These are phyloP conservation scores for Odontesthes bonariensis DNA, from an alignment of 2,113 vertebrate species.

Conservation along the genomic window DNA sequence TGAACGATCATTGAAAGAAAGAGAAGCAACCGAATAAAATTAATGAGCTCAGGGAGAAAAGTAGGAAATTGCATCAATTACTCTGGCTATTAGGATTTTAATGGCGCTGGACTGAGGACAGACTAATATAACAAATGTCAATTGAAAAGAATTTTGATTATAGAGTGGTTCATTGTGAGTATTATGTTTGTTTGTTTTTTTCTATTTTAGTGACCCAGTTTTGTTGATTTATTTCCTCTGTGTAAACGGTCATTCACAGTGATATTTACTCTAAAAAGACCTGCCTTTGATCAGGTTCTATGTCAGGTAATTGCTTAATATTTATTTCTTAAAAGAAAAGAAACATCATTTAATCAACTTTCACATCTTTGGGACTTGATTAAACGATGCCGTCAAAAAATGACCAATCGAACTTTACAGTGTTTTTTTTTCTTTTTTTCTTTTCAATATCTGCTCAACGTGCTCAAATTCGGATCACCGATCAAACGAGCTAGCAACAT, in stretches of 20 bases:
- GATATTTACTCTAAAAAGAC: background rate
- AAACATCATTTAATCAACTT: background rate
- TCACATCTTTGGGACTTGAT: constrained; percentile 3
- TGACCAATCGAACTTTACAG: background rate
- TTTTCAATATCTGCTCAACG: background rate
- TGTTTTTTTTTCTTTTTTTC: background rate
- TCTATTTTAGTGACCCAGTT: background rate
- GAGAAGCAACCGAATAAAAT: background rate
- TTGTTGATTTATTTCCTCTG: background rate
- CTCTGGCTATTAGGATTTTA: background rate
- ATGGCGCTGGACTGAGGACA: background rate
- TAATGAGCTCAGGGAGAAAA: background rate
- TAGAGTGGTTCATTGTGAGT: background rate
- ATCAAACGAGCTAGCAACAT: constrained; percentile 18
- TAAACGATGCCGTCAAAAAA: constrained; percentile 1
- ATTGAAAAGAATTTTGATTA: background rate
- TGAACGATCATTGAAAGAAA: background rate
- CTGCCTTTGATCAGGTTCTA: constrained; percentile 9
- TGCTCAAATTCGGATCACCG: background rate
- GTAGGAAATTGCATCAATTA: background rate
- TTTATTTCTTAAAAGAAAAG: constrained; percentile 1
- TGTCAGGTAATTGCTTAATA: background rate
- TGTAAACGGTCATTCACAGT: constrained; percentile 11
- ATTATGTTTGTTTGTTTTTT: background rate
- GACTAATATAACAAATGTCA: constrained; percentile 15